Evolutionary conservation across 2,888 invertebrate genomes (phyloP).

Genomic region (Keiferia lycopersicella): DNA sequence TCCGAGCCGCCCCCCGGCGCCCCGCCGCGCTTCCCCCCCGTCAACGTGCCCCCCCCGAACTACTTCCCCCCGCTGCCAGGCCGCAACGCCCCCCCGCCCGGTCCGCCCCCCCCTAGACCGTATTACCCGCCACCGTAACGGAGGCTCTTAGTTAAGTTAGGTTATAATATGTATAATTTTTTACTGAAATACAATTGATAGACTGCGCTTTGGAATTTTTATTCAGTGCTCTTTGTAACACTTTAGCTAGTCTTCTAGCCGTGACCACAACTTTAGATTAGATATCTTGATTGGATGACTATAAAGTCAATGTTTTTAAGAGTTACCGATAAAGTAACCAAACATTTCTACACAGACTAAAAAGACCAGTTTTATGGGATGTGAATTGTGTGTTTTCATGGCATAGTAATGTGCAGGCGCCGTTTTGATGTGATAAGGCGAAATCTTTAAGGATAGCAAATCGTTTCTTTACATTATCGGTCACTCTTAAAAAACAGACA

Average conservation of each 20-base stretch:
- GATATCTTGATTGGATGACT: too few species aligned
- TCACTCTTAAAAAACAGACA: too few species aligned
- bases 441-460: too few species aligned
- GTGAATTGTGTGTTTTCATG: too few species aligned
- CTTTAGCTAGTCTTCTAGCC: not conserved
- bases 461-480: too few species aligned
- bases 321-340: too few species aligned
- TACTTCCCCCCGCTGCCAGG: constrained; percentile 60
- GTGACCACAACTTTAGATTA: not conserved
- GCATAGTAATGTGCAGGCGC: too few species aligned
- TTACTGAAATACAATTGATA: constrained; percentile 69
- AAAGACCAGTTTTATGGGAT: too few species aligned
- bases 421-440: too few species aligned
- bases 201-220: constrained; percentile 42
- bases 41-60: constrained; percentile 68
- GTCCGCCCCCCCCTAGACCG: constrained; percentile 59
- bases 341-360: too few species aligned
- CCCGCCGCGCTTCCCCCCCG: constrained; percentile 52
- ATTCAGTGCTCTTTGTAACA: constrained; percentile 29
- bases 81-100: constrained; percentile 51
- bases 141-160: constrained; percentile 26
- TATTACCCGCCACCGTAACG: constrained; percentile 73
- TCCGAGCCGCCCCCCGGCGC: constrained; percentile 64
- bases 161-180: constrained; percentile 56
- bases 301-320: too few species aligned